phyloP scores from a whole-genome alignment of 1,140 invertebrate genomes.

The Bombus pascuorum region DNA sequence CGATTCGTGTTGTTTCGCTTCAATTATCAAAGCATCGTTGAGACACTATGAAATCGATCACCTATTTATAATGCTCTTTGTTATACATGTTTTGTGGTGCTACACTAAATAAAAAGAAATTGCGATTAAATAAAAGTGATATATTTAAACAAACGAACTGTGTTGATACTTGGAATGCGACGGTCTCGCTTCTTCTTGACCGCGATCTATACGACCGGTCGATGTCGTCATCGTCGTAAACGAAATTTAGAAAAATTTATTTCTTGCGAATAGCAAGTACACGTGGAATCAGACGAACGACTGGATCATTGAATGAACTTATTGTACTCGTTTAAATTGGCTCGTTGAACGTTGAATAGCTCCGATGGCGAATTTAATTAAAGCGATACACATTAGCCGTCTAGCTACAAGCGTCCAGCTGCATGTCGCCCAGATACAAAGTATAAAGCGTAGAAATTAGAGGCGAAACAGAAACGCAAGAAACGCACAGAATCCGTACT shows the following conservation, averaged over 20 bases:
- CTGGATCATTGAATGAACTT: slow-evolving; percentile 27
- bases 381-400: slow-evolving; percentile 42
- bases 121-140: slow-evolving; percentile 30
- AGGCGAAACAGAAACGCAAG: background rate
- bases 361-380: slow-evolving; percentile 49
- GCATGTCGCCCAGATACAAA: background rate
- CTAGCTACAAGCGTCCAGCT: background rate
- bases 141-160: slow-evolving; percentile 31
- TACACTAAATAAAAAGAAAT: slow-evolving; percentile 19
- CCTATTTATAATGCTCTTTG: slow-evolving; percentile 47
- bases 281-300: slow-evolving; percentile 16
- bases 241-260: background rate
- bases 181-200: background rate
- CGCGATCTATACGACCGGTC: background rate
- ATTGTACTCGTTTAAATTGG: slow-evolving; percentile 45
- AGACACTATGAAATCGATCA: background rate
- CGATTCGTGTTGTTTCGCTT: slow-evolving; percentile 11
- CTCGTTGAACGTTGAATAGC: slow-evolving; percentile 53
- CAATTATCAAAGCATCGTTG: background rate
- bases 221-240: background rate
- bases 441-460: background rate
- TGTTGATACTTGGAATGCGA: background rate
- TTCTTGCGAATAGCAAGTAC: background rate
- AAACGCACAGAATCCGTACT: slow-evolving; percentile 3
- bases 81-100: slow-evolving; percentile 46